Evolutionary conservation across 2,888 invertebrate genomes (phyloP).

Genomic region (Diadegma fenestrale): DNA sequence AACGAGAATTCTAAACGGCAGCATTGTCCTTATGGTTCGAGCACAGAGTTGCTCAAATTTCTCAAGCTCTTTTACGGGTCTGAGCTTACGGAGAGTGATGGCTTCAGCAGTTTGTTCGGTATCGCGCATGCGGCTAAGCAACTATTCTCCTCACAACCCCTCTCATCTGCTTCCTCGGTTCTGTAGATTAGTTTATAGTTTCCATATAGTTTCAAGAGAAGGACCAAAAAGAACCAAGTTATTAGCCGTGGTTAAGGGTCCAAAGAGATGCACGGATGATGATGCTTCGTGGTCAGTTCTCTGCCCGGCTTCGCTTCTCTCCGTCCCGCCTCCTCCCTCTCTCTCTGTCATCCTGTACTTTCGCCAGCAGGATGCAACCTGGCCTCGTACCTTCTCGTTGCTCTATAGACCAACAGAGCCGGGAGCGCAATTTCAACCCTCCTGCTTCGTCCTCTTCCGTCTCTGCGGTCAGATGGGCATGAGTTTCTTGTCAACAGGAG

Average conservation of each 20-base stretch:
- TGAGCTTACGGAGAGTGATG: neutral
- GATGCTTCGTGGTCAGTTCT: slow-evolving; percentile 72
- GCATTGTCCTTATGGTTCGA: neutral
- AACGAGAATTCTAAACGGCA: slow-evolving; percentile 20
- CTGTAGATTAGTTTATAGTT: slow-evolving; percentile 79
- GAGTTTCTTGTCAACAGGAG: slow-evolving; percentile 56
- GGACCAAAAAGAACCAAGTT: slow-evolving; percentile 78
- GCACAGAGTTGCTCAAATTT: slow-evolving; percentile 1
- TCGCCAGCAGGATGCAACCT: slow-evolving; percentile 58
- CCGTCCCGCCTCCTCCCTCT: slow-evolving; percentile 17
- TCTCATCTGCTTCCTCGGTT: neutral
- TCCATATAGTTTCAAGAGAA: slow-evolving; percentile 63
- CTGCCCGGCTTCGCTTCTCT: slow-evolving; percentile 13
- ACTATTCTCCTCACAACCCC: neutral
- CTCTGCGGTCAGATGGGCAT: slow-evolving; percentile 41
- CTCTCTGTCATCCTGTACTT: slow-evolving; percentile 25
- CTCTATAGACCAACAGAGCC: slow-evolving; percentile 32
- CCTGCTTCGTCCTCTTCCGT: slow-evolving; percentile 38
- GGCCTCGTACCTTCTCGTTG: slow-evolving; percentile 33
- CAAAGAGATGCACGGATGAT: slow-evolving; percentile 75
- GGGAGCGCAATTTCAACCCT: slow-evolving; percentile 64
- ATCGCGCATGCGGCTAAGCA: neutral
- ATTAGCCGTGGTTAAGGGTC: slow-evolving; percentile 77
- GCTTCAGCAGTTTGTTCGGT: neutral
- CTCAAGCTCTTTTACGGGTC: slow-evolving; percentile 6